Evolutionary conservation across 2,113 vertebrate species (phyloP), one percentile per base, ranked within the genome.

Genomic region (Pelmatolapia mariae): DNA sequence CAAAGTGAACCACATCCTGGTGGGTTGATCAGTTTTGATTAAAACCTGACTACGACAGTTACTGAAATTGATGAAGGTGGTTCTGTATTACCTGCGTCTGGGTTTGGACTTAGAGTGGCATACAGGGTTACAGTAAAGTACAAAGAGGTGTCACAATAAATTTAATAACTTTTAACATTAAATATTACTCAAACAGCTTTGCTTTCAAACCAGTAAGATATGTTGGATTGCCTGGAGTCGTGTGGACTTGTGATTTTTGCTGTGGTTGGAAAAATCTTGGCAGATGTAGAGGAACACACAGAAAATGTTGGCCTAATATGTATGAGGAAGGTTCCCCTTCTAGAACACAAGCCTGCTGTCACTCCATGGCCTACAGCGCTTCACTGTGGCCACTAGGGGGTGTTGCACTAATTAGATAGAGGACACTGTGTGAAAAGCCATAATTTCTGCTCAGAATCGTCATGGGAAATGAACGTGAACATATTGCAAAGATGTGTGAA

Each of bases 401-500:
- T 6, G 89, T 90, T 82, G 63, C 8, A 4, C 22, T 40, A n/a
- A 45, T 84, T 29, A 16, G 10, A 36, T 57, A 63, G 13, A 53
- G 12, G 2, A 15, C 5, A 5, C 50, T 6, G 63, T 66, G 15
- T 79, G 43, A 40, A 83, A 82, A 84, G 45, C 24, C 33, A 40
- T 56, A 52, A 61, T 52, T 84, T 84, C 80, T 63, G 82, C 54
- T 36, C 4, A 19, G 68, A 82, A 85, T 82, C 18, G 66, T 82
- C n/a, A 7, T 63, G 33, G 87, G 83, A 91, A 83, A 82, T 84
- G 59, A 90, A 87, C 4, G 83, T 1, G 81, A 90, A 73, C 89
- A 84, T 90, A 76, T 89, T 81, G 63, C 61, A 29, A 26, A 38
- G 61, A 56, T 11, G 89, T 92, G 89, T 90, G 82, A 89, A 82